phyloP scores from a whole-genome alignment of 1,140 invertebrate species.

The Cheumatopsyche charites region DNA sequence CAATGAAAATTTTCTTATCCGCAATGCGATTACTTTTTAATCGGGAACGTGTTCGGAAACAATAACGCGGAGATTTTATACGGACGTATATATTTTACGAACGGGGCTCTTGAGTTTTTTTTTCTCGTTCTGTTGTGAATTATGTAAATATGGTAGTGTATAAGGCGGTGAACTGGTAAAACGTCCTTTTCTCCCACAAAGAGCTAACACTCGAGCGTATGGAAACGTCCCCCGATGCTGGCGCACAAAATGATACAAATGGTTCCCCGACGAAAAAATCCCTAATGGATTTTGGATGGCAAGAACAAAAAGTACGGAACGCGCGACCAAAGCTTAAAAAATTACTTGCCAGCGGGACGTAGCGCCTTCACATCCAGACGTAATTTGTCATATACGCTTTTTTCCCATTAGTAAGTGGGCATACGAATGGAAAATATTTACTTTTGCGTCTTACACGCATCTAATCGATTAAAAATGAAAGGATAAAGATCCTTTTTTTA shows the following conservation, averaged over 20 bases:
- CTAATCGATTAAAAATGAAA: too few species aligned
- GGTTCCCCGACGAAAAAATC: constrained; percentile 21
- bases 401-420: background rate
- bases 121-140: background rate
- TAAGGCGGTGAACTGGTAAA: background rate
- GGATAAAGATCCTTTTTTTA: too few species aligned
- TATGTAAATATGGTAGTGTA: constrained; percentile 12
- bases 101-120: too few species aligned
- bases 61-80: too few species aligned
- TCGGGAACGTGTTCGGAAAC: too few species aligned
- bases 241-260: constrained; percentile 20
- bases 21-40: too few species aligned
- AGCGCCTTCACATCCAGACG: constrained; percentile 28
- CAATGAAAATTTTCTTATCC: background rate
- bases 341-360: constrained; percentile 41
- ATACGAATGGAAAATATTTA: background rate
- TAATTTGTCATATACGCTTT: constrained; percentile 42
- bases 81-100: too few species aligned
- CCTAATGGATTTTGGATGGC: constrained; percentile 27
- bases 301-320: constrained; percentile 22
- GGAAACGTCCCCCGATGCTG: background rate
- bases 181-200: background rate
- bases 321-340: constrained; percentile 33
- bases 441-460: background rate
- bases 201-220: background rate